Evolutionary conservation across 2,113 vertebrate species (phyloP), one percentile per base, ranked within the genome.

Genomic region (Choloepus hoffmanni): DNA sequence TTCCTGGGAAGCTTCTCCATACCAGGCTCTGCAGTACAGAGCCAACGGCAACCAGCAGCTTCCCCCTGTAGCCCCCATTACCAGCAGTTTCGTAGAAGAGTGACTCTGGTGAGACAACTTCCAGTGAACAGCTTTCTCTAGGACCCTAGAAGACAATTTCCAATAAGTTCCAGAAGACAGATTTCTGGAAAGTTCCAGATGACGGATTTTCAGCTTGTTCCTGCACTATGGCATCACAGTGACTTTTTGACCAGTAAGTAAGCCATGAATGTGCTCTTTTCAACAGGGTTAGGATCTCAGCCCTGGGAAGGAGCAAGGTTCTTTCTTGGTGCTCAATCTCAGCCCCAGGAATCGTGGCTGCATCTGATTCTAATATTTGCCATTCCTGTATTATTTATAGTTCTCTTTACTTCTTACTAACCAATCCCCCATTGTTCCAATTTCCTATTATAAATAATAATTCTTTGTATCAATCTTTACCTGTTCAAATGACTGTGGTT

Each of bases 401-500:
- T 73, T 89, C 10, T 79, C 40, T 40, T 78, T 33, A 63, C 10
- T 82, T 65, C 30, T 73, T 60, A 76, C 18, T 43, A 90, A 16
- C 43, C 55, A 86, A 87, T 40, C 12, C 58, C 40, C 60, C 4
- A 7, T 33, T 76, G 67, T 16, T 67, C 68, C 45, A 83, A 16
- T 76, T 88, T 14, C 7, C 0, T 81, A 15, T 74, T 74, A 87
- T 0, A 89, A 58, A 28, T 55, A 83, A 74, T 65, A 53, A 89
- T 74, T 73, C 85, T 60, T 45, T 48, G 2, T 58, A 45, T 77
- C n/a, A 85, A 60, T 81, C 55, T 63, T 87, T 55, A 60, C 55
- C 33, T 48, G 30, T 58, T 91, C 65, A 92, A 92, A 92, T 81
- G 73, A 63, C 28, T 84, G 45, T 16, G 79, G 24, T 85, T 90